phyloP scores from a whole-genome alignment of 2,797 vertebrate genomes.

The Phoebastria nigripes region DNA sequence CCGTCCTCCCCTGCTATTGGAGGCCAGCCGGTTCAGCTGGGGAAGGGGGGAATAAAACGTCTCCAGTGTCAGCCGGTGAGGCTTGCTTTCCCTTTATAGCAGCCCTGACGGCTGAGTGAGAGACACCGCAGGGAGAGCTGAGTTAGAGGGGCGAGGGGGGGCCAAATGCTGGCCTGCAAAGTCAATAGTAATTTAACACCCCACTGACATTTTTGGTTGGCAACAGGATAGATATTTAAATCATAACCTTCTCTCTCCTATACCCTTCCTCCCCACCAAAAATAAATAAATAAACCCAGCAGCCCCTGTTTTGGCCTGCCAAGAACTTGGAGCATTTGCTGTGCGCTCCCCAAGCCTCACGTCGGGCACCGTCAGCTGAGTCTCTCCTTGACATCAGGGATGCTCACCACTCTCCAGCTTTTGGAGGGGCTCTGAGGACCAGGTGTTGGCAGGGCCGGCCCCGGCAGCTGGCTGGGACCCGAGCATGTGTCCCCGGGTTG shows the following conservation, averaged over 20 bases:
- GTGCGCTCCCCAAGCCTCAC: background rate
- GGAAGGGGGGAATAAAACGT: background rate
- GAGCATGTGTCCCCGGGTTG: background rate
- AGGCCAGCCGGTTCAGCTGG: background rate
- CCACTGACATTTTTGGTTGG: slow-evolving; percentile 61
- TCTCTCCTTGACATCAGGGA: slow-evolving; percentile 20
- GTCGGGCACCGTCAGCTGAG: background rate
- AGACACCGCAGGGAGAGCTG: background rate
- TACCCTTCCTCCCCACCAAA: background rate
- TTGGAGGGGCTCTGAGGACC: background rate
- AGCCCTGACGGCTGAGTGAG: background rate
- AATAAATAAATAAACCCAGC: slow-evolving; percentile 56
- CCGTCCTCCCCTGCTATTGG: background rate
- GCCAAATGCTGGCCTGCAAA: background rate
- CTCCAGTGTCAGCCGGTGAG: background rate
- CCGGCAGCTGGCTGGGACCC: background rate
- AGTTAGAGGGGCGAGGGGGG: background rate
- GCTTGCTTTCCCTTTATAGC: slow-evolving; percentile 45
- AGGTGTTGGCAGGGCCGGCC: background rate
- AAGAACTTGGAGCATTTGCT: slow-evolving; percentile 54
- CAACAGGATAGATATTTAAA: slow-evolving; percentile 55
- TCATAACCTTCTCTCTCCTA: slow-evolving; percentile 46
- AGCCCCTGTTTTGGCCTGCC: slow-evolving; percentile 43
- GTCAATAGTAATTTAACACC: slow-evolving; percentile 60
- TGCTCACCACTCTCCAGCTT: background rate